A percentile compares a stretch with the other conserved stretches of the same genome.
Evolutionary conservation across 2,113 vertebrate species (phyloP).

Genomic region (Camelus dromedarius): DNA sequence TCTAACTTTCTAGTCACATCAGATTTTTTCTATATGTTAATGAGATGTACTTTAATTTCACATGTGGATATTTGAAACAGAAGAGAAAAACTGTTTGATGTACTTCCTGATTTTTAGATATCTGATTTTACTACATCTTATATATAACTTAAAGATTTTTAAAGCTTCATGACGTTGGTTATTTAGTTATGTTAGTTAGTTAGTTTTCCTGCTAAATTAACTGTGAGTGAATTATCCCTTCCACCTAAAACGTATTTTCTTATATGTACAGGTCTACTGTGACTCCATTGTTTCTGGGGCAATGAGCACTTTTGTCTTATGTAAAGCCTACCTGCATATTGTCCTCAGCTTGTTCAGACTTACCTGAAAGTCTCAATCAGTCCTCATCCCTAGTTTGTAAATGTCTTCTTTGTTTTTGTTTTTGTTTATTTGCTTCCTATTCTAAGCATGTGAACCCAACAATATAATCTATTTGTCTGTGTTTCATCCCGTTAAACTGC

Average conservation of each 20-base stretch:
- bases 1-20: neutral
- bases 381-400: neutral
- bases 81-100: neutral
- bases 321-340: neutral
- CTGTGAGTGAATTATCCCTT: neutral
- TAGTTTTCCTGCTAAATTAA: neutral
- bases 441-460: neutral
- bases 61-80: neutral
- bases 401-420: constrained; percentile 38
- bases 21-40: neutral
- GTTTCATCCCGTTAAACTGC: constrained; percentile 42
- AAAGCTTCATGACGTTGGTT: neutral
- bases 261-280: neutral
- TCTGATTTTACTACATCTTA: neutral
- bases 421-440: neutral
- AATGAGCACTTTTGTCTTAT: neutral
- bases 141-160: neutral
- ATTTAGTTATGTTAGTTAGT: neutral
- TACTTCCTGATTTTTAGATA: neutral
- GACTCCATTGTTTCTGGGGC: neutral
- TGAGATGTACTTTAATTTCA: neutral
- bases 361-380: neutral
- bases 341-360: neutral
- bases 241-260: neutral
- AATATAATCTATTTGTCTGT: constrained; percentile 25